These are phyloP conservation scores for Cheilosia pagana DNA, from an alignment of 2,888 invertebrate genomes.

Conservation along the genomic window DNA sequence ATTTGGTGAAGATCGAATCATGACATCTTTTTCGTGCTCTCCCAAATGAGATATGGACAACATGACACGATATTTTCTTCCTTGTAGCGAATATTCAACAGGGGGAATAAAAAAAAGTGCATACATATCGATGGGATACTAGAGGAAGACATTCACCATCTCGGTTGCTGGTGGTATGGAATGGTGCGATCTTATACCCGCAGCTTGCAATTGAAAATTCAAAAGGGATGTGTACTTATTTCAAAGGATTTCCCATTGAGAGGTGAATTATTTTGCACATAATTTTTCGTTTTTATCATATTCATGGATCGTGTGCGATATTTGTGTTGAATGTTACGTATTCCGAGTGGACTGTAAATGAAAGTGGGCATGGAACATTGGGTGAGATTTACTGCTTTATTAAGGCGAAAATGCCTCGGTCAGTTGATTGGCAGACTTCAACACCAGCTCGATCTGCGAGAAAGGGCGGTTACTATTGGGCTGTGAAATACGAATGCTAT, in stretches of 20 bases:
- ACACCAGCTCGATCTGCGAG: not conserved
- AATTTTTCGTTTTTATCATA: constrained; percentile 66
- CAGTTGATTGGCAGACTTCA: constrained; percentile 16
- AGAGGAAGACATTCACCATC: constrained; percentile 43
- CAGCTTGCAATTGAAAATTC: constrained; percentile 60
- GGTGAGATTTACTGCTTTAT: constrained; percentile 49
- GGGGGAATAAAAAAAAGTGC: constrained; percentile 39
- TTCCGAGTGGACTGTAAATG: not conserved
- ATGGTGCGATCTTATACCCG: constrained; percentile 34
- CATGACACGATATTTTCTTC: constrained; percentile 72
- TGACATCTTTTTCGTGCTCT: constrained; percentile 78
- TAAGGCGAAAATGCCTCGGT: constrained; percentile 40
- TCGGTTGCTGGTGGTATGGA: constrained; percentile 37
- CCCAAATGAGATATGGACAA: constrained; percentile 75
- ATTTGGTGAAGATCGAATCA: constrained; percentile 80
- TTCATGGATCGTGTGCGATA: constrained; percentile 70
- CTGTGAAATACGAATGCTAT: not conserved
- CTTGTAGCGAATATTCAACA: constrained; percentile 37
- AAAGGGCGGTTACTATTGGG: not conserved
- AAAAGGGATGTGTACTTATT: constrained; percentile 53
- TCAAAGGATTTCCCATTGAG: constrained; percentile 13
- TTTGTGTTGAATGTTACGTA: constrained; percentile 54
- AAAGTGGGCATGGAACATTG: not conserved
- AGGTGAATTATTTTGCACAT: constrained; percentile 63
- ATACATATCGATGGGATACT: constrained; percentile 33